phyloP scores from a whole-genome alignment of 1,140 invertebrate species.

The Carcinoscorpius rotundicauda region DNA sequence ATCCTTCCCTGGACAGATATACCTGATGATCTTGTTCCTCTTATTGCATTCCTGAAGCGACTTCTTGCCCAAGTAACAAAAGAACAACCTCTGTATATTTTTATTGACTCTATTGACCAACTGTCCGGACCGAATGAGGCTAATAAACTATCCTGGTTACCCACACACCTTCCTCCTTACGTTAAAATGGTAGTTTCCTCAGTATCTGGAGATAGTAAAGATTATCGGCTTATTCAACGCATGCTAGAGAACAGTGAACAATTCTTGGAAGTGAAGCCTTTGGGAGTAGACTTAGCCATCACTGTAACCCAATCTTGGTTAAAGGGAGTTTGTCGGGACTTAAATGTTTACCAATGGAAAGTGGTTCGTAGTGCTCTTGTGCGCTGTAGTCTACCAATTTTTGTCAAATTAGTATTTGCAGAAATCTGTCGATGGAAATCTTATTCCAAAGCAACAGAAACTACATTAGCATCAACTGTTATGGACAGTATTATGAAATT shows the following conservation, averaged over 20 bases:
- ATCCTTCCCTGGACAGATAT: slow-evolving; percentile 84
- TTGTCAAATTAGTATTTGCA: slow-evolving; percentile 92
- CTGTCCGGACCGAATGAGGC: slow-evolving; percentile 86
- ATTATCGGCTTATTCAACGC: slow-evolving; percentile 68
- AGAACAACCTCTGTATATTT: slow-evolving; percentile 72
- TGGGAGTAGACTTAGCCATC: slow-evolving; percentile 85
- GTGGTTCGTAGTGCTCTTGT: slow-evolving; percentile 79
- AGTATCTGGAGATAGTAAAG: slow-evolving; percentile 65
- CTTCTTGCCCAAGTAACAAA: slow-evolving; percentile 64
- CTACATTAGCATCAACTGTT: slow-evolving; percentile 80
- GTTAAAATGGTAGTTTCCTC: slow-evolving; percentile 90
- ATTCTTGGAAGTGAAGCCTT: slow-evolving; percentile 69
- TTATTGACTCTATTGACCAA: slow-evolving; percentile 88
- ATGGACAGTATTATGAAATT: slow-evolving; percentile 97
- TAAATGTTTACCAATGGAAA: slow-evolving; percentile 87
- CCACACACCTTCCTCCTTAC: slow-evolving; percentile 70
- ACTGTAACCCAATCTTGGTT: slow-evolving; percentile 92
- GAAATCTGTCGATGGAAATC: slow-evolving; percentile 94
- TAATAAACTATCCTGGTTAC: slow-evolving; percentile 93
- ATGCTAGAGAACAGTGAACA: slow-evolving; percentile 84
- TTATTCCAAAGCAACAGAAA: slow-evolving; percentile 86
- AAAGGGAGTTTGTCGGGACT: slow-evolving; percentile 70
- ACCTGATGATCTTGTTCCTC: slow-evolving; percentile 86
- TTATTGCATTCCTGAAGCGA: slow-evolving; percentile 92
- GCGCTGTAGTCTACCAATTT: slow-evolving; percentile 90